Base-by-base conservation (phyloP, 2,113 vertebrate genomes). In the Rhinogobius similis region DNA sequence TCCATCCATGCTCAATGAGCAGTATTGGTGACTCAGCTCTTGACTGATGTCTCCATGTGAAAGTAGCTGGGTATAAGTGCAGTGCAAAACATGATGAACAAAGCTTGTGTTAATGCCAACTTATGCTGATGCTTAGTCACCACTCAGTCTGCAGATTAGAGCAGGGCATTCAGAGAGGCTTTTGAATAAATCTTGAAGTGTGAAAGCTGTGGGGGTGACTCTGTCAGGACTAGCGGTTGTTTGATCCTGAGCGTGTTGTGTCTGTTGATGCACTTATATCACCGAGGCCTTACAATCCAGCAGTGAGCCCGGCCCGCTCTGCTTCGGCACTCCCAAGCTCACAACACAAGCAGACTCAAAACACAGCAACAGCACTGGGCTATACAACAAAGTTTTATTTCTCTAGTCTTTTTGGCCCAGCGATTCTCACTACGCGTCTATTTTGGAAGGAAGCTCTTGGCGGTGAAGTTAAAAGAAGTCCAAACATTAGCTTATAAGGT, bases 401-500 rank as follows among this genome's bases (percentile, higher is more conserved):
- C 69, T 81, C 62, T 62, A 65, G 72, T 73, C 46, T 24, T 72
- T 65, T 38, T 70, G 67, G 68, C 58, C 76, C 61, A 65, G 77
- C 20, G 23, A 72, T 44, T 67, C 73, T 65, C 4, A 4, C 75
- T 74, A 65, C 10, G 72, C 78, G 81, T 85, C 78, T 79, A 87
- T 75, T 86, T 77, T 70, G 71, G 67, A 73, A 76, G 70, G 70
- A 76, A 71, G 66, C 69, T 82, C 78, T 78, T 76, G 81, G 78
- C 79, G 75, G 76, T 26, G 56, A 62, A 84, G 67, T 86, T 88
- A 75, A 82, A 87, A 82, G 74, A 63, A 88, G 77, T 81, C 87
- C 83, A 93, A 92, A 92, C 88, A 93, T 92, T 84, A 86, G 82
- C 88, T 90, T 91, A 91, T 92, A 91, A 89, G 90, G 89, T 67